phyloP scores from a whole-genome alignment of 1,140 invertebrate genomes.

The Zaprionus lachaisei region DNA sequence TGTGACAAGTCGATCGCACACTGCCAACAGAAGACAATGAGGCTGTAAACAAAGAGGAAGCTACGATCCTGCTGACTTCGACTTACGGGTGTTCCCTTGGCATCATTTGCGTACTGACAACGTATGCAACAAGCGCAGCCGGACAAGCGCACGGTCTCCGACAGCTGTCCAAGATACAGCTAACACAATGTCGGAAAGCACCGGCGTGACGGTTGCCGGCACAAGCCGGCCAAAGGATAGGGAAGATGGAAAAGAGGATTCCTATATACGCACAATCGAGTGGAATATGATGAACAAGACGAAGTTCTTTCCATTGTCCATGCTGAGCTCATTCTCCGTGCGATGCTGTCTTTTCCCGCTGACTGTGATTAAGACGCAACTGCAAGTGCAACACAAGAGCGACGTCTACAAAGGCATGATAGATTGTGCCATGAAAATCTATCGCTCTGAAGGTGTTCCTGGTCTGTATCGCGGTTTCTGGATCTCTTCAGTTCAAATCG shows the following conservation, averaged over 20 bases:
- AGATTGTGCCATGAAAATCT: slow-evolving; percentile 96
- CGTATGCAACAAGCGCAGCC: slow-evolving; percentile 57
- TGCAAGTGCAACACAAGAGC: slow-evolving; percentile 95
- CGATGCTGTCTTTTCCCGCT: slow-evolving; percentile 97
- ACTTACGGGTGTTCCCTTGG: slow-evolving; percentile 9
- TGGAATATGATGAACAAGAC: slow-evolving; percentile 99
- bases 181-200: slow-evolving; percentile 70
- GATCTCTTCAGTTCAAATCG: slow-evolving; percentile 92
- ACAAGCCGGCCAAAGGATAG: slow-evolving; percentile 12
- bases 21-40: slow-evolving; percentile 44
- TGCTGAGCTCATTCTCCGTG: slow-evolving; percentile 93
- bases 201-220: slow-evolving; percentile 45
- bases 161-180: slow-evolving; percentile 51
- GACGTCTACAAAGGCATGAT: slow-evolving; percentile 94
- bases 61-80: slow-evolving; percentile 15
- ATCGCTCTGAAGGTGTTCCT: slow-evolving; percentile 92
- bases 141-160: slow-evolving; percentile 48
- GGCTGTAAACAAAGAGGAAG: slow-evolving; percentile 53
- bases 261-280: slow-evolving; percentile 95
- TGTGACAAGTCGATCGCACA: not conserved
- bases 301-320: slow-evolving; percentile 96
- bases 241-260: slow-evolving; percentile 49
- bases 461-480: slow-evolving; percentile 98
- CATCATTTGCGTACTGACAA: slow-evolving; percentile 26
- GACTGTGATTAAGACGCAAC: slow-evolving; percentile 97